These are phyloP conservation scores for Carettochelys insculpta DNA, from an alignment of 2,113 vertebrate species.

Conservation along the genomic window DNA sequence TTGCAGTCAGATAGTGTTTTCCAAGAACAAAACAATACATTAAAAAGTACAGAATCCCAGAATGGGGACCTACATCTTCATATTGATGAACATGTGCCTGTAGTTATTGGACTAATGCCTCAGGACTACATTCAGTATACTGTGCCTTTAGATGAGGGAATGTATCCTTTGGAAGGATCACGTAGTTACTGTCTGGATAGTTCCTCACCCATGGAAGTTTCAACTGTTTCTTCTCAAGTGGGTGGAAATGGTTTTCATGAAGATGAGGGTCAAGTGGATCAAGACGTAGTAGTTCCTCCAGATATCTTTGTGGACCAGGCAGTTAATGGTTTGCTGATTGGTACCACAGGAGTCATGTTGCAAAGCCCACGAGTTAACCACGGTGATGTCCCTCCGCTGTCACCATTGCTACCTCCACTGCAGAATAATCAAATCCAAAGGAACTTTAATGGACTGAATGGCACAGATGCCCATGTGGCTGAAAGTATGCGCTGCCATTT, in stretches of 20 bases:
- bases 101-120: constrained; percentile 94
- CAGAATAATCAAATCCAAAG: constrained; percentile 87
- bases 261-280: constrained; percentile 84
- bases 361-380: constrained; percentile 83
- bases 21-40: constrained; percentile 82
- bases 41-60: constrained; percentile 86
- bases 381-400: constrained; percentile 86
- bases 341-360: constrained; percentile 88
- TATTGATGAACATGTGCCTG: constrained; percentile 96
- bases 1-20: constrained; percentile 88
- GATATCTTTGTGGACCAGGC: constrained; percentile 93
- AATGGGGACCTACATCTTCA: constrained; percentile 89
- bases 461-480: constrained; percentile 86
- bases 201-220: constrained; percentile 95
- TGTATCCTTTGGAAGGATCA: constrained; percentile 91
- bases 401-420: constrained; percentile 91
- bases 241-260: constrained; percentile 80
- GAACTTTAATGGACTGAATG: constrained; percentile 86
- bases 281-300: constrained; percentile 83
- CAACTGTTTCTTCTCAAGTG: constrained; percentile 78
- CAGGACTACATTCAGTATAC: constrained; percentile 99
- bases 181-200: constrained; percentile 90
- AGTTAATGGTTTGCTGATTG: constrained; percentile 85
- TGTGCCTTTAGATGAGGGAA: constrained; percentile 99
- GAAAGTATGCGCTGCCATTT: constrained; percentile 94